Evolutionary conservation across 2,888 invertebrate genomes (phyloP).

Genomic region (Dromius quadrimaculatus): DNA sequence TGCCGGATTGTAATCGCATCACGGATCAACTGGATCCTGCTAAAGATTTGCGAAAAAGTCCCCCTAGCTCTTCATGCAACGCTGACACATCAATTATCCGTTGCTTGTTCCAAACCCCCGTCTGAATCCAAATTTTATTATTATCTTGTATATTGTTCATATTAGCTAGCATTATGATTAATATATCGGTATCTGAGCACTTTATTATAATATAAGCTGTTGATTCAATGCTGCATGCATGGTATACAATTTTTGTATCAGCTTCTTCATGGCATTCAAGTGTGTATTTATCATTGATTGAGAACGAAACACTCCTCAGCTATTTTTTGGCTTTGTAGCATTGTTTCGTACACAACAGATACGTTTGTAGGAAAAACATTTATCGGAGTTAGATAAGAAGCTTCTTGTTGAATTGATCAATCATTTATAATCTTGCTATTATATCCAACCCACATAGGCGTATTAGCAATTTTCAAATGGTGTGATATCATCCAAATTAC

Average conservation of each 20-base stretch:
- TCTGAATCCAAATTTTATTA: constrained; percentile 46
- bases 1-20: neutral
- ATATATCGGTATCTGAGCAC: constrained; percentile 57
- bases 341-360: constrained; percentile 57
- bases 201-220: no score
- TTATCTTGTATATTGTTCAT: constrained; percentile 47
- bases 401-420: constrained; percentile 44
- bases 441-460: constrained; percentile 53
- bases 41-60: neutral
- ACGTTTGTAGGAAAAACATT: constrained; percentile 52
- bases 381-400: constrained; percentile 57
- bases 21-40: neutral
- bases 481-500: constrained; percentile 50
- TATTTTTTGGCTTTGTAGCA: constrained; percentile 56
- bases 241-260: constrained; percentile 55
- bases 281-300: constrained; percentile 21
- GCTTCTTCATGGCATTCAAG: constrained; percentile 54
- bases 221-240: no score
- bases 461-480: constrained; percentile 11
- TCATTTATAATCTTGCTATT: constrained; percentile 14
- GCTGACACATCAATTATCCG: neutral
- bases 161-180: constrained; percentile 56
- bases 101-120: constrained; percentile 49
- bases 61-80: neutral
- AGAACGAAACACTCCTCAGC: constrained; percentile 25